Evolutionary conservation across 2,113 vertebrate species (phyloP).

Genomic region (Aegotheles bennettii): DNA sequence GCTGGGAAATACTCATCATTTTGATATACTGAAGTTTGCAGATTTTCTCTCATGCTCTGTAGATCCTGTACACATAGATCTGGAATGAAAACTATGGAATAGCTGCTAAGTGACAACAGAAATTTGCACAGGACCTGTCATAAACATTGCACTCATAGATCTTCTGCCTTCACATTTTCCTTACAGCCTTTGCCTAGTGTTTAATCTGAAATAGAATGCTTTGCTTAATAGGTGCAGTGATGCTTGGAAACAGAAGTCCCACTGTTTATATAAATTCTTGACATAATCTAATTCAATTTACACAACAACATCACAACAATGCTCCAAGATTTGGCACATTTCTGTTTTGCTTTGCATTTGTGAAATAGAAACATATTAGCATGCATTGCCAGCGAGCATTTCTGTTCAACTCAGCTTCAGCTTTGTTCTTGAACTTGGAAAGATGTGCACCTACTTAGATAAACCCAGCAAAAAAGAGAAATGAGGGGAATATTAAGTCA

Average conservation of each 20-base stretch:
- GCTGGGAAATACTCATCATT: background rate
- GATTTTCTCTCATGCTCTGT: slow-evolving; percentile 25
- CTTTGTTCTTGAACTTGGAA: background rate
- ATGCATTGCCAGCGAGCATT: background rate
- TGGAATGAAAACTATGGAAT: slow-evolving; percentile 47
- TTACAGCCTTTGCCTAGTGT: slow-evolving; percentile 33
- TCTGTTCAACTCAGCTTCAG: background rate
- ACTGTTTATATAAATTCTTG: slow-evolving; percentile 50
- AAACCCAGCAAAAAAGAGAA: background rate
- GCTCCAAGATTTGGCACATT: background rate
- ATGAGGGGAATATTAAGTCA: background rate
- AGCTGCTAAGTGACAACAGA: slow-evolving; percentile 70
- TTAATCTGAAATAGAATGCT: slow-evolving; percentile 40
- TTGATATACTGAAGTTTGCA: background rate
- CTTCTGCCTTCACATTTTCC: slow-evolving; percentile 66
- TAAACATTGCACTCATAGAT: slow-evolving; percentile 53
- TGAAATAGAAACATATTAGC: slow-evolving; percentile 38
- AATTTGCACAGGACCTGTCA: slow-evolving; percentile 62
- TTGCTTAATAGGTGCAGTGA: slow-evolving; percentile 49
- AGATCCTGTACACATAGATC: slow-evolving; percentile 21
- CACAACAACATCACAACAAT: background rate
- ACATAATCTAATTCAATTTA: slow-evolving; percentile 53
- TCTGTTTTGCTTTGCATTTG: background rate
- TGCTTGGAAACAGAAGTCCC: slow-evolving; percentile 53
- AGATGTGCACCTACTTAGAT: background rate